These are phyloP conservation scores for Steromphala cineraria DNA, from an alignment of 2,888 invertebrate genomes.

Conservation along the genomic window DNA sequence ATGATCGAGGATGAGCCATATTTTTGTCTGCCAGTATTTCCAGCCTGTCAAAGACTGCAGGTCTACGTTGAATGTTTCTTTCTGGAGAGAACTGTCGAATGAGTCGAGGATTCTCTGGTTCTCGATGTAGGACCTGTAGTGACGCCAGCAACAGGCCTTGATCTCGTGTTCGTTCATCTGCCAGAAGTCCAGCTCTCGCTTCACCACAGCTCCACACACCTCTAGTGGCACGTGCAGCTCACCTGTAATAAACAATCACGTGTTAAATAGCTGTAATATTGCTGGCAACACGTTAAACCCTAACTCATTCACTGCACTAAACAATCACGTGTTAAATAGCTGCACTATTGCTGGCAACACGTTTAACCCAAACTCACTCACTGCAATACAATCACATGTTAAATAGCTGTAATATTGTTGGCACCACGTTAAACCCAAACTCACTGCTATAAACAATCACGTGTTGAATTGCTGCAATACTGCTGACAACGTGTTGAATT, in stretches of 20 bases:
- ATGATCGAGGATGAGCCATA: slow-evolving; percentile 73
- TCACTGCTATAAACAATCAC: too few species aligned
- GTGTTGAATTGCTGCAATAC: too few species aligned
- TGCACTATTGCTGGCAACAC: too few species aligned
- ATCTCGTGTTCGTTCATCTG: slow-evolving; percentile 71
- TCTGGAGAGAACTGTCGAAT: slow-evolving; percentile 66
- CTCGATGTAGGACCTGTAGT: slow-evolving; percentile 72
- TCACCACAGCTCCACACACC: slow-evolving; percentile 74
- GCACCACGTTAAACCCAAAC: too few species aligned
- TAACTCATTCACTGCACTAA: too few species aligned
- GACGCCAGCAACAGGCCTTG: slow-evolving; percentile 73
- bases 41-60: slow-evolving; percentile 64
- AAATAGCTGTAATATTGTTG: too few species aligned
- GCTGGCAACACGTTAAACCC: too few species aligned
- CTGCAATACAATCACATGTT: too few species aligned
- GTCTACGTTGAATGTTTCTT: slow-evolving; percentile 63
- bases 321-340: too few species aligned
- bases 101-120: slow-evolving; percentile 70
- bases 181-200: slow-evolving; percentile 74
- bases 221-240: slow-evolving; percentile 74
- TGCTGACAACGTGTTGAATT: too few species aligned
- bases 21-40: slow-evolving; percentile 64
- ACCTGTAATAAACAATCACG: slow-evolving; percentile 50
- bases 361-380: too few species aligned
- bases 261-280: too few species aligned